Conservation (phyloP, 2,113 vertebrate species). For the Cichladusa arquata region DNA sequence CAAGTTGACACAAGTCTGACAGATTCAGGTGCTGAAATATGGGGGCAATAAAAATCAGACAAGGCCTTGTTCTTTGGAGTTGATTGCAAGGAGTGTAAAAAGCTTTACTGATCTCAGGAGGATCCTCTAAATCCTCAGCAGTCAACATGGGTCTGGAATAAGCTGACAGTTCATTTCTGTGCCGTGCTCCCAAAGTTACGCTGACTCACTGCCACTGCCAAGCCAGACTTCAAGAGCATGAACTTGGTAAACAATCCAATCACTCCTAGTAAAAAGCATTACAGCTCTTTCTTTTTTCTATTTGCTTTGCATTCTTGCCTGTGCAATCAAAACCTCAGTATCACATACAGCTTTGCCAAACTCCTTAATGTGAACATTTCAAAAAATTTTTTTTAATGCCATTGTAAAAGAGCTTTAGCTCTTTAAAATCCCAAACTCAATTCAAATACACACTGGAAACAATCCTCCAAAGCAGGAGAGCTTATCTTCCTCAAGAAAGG, state of each 20-base stretch:
- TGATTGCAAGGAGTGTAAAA: neutral
- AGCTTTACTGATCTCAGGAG: neutral
- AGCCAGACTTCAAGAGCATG: neutral
- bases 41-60: neutral
- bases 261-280: neutral
- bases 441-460: neutral
- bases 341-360: neutral
- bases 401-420: neutral
- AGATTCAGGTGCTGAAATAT: neutral
- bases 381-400: neutral
- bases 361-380: neutral
- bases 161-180: neutral
- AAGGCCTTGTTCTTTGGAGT: neutral
- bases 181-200: rapidly evolving
- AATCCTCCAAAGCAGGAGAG: neutral
- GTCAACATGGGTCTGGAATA: neutral
- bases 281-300: neutral
- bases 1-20: neutral
- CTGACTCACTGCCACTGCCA: neutral
- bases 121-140: neutral
- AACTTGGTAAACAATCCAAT: slow-evolving; percentile 8
- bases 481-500: neutral
- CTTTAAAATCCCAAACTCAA: neutral
- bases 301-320: slow-evolving; percentile 1
- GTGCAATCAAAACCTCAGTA: neutral